Evolutionary conservation across 2,797 vertebrate genomes (phyloP).

Genomic region (Pithecia hirsuta): DNA sequence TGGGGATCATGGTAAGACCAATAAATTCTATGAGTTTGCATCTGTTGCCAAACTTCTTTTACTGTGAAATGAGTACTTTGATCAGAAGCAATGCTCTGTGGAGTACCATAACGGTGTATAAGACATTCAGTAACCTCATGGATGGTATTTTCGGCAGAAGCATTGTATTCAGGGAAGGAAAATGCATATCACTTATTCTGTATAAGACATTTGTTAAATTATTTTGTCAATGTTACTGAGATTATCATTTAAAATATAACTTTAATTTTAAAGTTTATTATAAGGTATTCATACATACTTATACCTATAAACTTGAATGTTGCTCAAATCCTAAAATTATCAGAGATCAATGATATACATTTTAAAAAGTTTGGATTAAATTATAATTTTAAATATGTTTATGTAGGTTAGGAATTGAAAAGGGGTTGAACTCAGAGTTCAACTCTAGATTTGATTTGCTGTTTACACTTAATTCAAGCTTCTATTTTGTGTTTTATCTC

Average conservation of each 20-base stretch:
- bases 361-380: not conserved
- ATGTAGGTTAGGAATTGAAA: not conserved
- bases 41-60: not conserved
- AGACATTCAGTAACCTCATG: not conserved
- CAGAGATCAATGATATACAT: no score
- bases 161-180: not conserved
- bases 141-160: not conserved
- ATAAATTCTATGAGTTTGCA: not conserved
- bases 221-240: not conserved
- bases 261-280: not conserved
- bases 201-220: not conserved
- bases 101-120: not conserved
- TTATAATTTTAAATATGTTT: not conserved
- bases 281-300: not conserved
- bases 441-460: not conserved
- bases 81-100: not conserved
- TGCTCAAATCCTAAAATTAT: not conserved
- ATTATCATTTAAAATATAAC: not conserved
- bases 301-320: not conserved
- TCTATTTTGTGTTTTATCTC: not conserved
- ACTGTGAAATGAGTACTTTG: not conserved
- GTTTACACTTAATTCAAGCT: not conserved
- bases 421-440: not conserved
- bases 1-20: not conserved
- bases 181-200: not conserved